phyloP scores from a whole-genome alignment of 2,888 invertebrate genomes.

The Pegoplata infirma region DNA sequence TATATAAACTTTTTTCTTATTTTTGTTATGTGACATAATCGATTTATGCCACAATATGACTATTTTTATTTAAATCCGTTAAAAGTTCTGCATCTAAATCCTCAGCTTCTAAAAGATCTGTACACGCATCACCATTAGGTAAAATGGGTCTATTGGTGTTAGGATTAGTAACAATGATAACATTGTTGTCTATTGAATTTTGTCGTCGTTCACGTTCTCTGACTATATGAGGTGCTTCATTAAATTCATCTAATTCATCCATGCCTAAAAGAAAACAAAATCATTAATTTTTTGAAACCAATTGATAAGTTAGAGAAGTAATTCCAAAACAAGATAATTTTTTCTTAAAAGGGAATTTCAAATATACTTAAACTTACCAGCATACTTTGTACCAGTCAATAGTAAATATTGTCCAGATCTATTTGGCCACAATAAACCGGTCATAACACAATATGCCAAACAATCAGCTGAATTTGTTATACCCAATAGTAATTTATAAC shows the following conservation, averaged over 20 bases:
- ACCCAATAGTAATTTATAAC: slow-evolving; percentile 95
- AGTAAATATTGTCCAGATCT: slow-evolving; percentile 94
- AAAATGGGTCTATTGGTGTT: slow-evolving; percentile 70
- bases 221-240: slow-evolving; percentile 92
- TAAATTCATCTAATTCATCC: slow-evolving; percentile 93
- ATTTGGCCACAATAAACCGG: slow-evolving; percentile 97
- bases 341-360: no score
- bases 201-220: slow-evolving; percentile 75
- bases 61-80: slow-evolving; percentile 78
- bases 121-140: slow-evolving; percentile 75
- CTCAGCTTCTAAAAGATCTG: slow-evolving; percentile 75
- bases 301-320: no score
- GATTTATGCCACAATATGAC: slow-evolving; percentile 77
- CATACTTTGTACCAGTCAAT: slow-evolving; percentile 85
- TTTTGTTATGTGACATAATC: slow-evolving; percentile 12
- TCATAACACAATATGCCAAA: slow-evolving; percentile 95
- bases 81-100: slow-evolving; percentile 76
- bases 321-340: no score
- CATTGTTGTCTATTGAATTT: slow-evolving; percentile 72
- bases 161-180: slow-evolving; percentile 61
- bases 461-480: slow-evolving; percentile 97
- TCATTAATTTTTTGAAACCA: no score
- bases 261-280: slow-evolving; percentile 79
- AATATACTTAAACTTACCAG: slow-evolving; percentile 78
- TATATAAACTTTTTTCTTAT: slow-evolving; percentile 27